Conservation (phyloP, 2,113 vertebrate genomes). For the Corythornis vintsioides region DNA sequence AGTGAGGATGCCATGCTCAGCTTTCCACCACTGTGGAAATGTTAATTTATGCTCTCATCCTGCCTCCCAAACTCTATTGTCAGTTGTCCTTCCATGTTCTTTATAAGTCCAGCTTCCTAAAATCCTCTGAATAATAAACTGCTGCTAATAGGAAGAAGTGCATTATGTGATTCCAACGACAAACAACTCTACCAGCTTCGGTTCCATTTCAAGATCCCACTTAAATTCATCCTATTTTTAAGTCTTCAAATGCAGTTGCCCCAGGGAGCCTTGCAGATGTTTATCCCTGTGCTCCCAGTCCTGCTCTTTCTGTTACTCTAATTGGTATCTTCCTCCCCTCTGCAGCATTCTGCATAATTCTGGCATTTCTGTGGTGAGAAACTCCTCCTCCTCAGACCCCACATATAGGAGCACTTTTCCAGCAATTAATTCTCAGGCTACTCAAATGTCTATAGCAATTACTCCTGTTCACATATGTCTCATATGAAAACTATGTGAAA, state of each 20-base stretch:
- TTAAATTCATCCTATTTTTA: conserved; percentile 34
- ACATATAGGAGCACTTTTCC: not conserved
- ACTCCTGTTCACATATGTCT: not conserved
- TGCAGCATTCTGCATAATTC: not conserved
- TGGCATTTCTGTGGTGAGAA: not conserved
- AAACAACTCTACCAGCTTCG: not conserved
- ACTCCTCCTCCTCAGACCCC: not conserved
- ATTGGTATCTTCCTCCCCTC: conserved; percentile 32
- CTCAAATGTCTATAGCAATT: not conserved
- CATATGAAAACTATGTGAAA: not conserved
- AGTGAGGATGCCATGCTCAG: not conserved
- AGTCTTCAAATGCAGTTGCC: conserved; percentile 28
- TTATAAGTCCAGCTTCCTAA: conserved; percentile 1
- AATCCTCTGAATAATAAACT: not conserved
- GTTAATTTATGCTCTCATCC: not conserved
- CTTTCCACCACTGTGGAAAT: not conserved
- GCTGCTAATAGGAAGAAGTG: not conserved
- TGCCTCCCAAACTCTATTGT: not conserved
- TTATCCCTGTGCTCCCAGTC: conserved; percentile 28
- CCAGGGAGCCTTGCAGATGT: conserved; percentile 43
- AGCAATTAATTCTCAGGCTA: conserved; percentile 6
- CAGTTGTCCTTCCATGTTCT: not conserved
- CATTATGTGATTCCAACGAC: not conserved
- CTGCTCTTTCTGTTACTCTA: conserved; percentile 19
- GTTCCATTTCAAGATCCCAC: conserved; percentile 8